Conservation (phyloP, 1,140 invertebrate species). For the Cecropterus lyciades region DNA sequence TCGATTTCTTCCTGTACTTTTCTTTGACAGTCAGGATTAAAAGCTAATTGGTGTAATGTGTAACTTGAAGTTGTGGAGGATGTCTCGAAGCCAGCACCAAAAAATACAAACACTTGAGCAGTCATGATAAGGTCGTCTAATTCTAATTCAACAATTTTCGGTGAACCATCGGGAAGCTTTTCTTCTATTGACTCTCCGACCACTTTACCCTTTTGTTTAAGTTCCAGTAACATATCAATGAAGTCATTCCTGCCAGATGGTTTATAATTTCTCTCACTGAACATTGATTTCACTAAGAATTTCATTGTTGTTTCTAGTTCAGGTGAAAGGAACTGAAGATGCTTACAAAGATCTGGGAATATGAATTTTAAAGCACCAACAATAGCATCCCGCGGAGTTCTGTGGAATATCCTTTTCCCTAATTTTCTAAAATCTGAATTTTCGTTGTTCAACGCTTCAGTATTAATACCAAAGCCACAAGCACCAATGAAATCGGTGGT, state of each 20-base stretch:
- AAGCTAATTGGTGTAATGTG: constrained; percentile 45
- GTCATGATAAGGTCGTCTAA: constrained; percentile 39
- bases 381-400: constrained; percentile 37
- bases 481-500: constrained; percentile 50
- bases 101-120: constrained; percentile 45
- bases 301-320: constrained; percentile 39
- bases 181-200: constrained; percentile 40
- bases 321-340: constrained; percentile 37
- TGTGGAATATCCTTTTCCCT: constrained; percentile 44
- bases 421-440: constrained; percentile 47
- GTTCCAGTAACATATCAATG: constrained; percentile 47
- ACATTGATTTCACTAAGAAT: constrained; percentile 29
- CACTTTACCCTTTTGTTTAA: constrained; percentile 43
- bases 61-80: constrained; percentile 44
- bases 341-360: constrained; percentile 42
- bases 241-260: constrained; percentile 46
- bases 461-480: constrained; percentile 49
- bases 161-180: constrained; percentile 37
- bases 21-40: constrained; percentile 38
- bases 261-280: constrained; percentile 42
- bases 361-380: constrained; percentile 40
- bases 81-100: constrained; percentile 47
- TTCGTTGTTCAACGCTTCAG: constrained; percentile 43
- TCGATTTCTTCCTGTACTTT: constrained; percentile 47
- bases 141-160: constrained; percentile 43